A percentile compares a stretch with the other conserved stretches of the same genome.
phyloP scores from a whole-genome alignment of 1,140 invertebrate species.

The Cephus cinctus region DNA sequence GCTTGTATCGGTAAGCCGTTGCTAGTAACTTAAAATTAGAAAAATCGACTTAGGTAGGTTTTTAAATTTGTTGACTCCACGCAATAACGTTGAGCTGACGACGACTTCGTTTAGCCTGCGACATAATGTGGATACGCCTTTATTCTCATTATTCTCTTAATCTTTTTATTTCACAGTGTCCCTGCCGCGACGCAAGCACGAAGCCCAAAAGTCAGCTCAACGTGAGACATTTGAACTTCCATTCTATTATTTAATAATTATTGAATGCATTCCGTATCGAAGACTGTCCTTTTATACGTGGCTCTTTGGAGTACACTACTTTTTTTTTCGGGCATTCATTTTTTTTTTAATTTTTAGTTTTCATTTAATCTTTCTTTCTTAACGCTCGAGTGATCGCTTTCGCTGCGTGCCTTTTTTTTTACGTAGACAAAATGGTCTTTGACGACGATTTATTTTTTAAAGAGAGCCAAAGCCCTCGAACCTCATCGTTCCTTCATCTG shows the following conservation, averaged over 20 bases:
- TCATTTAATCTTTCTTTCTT: no score
- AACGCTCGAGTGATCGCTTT: no score
- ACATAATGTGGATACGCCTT: conserved; percentile 17
- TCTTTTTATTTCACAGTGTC: conserved; percentile 1
- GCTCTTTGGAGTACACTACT: conserved; percentile 12
- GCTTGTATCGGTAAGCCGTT: conserved; percentile 20
- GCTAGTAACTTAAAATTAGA: conserved; percentile 36
- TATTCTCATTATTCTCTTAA: conserved; percentile 15
- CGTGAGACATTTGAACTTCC: conserved; percentile 19
- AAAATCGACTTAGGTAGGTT: conserved; percentile 40
- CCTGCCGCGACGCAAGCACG: no score
- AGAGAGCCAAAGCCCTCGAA: no score
- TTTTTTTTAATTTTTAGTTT: no score
- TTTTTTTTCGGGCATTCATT: conserved; percentile 17
- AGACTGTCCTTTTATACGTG: conserved; percentile 25
- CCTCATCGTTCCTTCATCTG: no score
- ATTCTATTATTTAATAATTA: conserved; percentile 22
- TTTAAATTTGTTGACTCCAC: conserved; percentile 41
- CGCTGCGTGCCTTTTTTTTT: no score
- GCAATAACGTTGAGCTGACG: conserved; percentile 29
- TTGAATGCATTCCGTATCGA: conserved; percentile 30
- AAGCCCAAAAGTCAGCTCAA: conserved; percentile 2
- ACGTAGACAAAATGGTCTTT: no score
- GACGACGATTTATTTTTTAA: no score
- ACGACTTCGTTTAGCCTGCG: conserved; percentile 21